These are phyloP conservation scores for Sarcophaga rosellei DNA, from an alignment of 2,888 invertebrate species.

Conservation along the genomic window DNA sequence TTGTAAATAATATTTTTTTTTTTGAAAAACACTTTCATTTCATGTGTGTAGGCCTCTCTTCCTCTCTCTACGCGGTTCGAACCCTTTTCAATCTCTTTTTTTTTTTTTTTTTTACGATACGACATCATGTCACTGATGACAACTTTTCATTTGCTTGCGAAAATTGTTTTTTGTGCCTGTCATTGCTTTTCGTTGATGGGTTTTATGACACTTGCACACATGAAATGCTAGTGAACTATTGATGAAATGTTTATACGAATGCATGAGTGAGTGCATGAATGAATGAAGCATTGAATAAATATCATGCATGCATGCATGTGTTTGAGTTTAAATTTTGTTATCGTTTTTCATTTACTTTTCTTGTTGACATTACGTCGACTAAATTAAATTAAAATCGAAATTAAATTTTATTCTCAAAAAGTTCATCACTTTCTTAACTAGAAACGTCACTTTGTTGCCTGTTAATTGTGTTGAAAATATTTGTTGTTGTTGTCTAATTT, in stretches of 20 bases:
- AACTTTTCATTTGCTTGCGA: conserved; percentile 15
- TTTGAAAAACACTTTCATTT: conserved; percentile 30
- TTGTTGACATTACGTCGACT: not conserved
- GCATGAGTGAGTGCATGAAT: not conserved
- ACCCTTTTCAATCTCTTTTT: conserved; percentile 13
- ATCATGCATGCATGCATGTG: not conserved
- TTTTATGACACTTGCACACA: conserved; percentile 20
- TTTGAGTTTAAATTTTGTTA: not conserved
- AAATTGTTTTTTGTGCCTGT: not conserved
- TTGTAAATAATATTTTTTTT: conserved; percentile 42
- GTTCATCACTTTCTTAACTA: not conserved
- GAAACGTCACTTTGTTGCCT: not conserved
- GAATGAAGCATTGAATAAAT: not conserved
- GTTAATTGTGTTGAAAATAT: conserved; percentile 37
- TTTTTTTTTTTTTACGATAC: no score
- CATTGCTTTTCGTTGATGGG: not conserved
- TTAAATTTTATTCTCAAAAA: not conserved
- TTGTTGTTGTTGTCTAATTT: conserved; percentile 38
- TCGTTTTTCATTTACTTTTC: not conserved
- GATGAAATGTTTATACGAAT: not conserved
- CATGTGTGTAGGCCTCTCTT: not conserved
- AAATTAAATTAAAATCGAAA: not conserved
- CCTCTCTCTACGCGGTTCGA: not conserved
- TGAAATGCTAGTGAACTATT: not conserved
- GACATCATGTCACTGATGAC: not conserved